Evolutionary conservation across 2,888 invertebrate genomes (phyloP), one percentile per base, ranked within the genome.

Genomic region (Cyaniris semiargus): DNA sequence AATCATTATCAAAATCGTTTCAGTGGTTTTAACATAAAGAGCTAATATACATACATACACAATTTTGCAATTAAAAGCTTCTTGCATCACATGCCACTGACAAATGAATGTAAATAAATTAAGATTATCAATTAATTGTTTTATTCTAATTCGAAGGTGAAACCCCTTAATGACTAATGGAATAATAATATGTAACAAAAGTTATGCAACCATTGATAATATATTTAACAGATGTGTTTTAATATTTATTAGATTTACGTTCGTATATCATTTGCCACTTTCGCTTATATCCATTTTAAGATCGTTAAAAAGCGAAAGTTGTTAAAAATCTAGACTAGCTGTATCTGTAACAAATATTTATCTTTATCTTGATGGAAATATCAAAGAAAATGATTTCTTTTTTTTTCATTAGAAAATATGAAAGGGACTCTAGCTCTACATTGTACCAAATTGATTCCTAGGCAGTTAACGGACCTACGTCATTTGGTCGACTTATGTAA

Each of bases 301-400:
- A 60, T 44, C 66, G 44, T 76, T 76, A 38, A 76, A 76, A 38
- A 71, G 66, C 66, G 66, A 66, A 66, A 66, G 27, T 66, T 66
- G 18, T 66, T 66, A 27, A 27, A 27, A 66, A 66, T n/a, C n/a
- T 13, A 66, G 66, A 23, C n/a, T 27, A 66, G 66, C 13, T 15
- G 27, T 66, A 27, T 66, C 27, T 60, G 27, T 66, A 27, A 15
- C 66, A 66, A 15, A 66, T 13, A 58, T 58, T 60, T 23, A 18
- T 18, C 13, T 10, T 23, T 10, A 60, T 60, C 60, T 23, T 60
- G 7, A 60, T 60, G n/a, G n/a, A n/a, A n/a, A 60, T 60, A 23
- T 23, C 58, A 60, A 60, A 4, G 13, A 60, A 60, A 23, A 23
- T 3, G 4, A 60, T 23, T 0, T 58, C 3, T 3, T 21, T 60